Evolutionary conservation across 2,888 invertebrate species (phyloP).

Genomic region (Pristionchus arcanus): DNA sequence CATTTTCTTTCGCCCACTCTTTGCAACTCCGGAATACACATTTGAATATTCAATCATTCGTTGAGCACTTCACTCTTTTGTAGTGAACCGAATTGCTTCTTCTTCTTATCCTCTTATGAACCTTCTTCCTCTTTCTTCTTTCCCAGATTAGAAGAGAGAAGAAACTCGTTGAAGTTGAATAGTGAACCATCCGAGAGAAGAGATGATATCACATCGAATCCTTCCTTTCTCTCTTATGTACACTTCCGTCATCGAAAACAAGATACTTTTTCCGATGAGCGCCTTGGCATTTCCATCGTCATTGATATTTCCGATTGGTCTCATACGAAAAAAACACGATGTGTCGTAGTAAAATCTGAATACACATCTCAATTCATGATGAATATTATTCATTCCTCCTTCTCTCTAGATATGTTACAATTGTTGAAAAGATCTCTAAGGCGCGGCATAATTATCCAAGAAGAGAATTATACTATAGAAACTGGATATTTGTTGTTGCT

Average conservation of each 20-base stretch:
- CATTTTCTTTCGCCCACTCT: neutral
- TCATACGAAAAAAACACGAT: neutral
- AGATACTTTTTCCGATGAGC: neutral
- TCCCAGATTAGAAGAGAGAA: neutral
- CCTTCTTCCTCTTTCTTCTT: neutral
- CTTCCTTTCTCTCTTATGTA: neutral
- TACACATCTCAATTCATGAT: too few species aligned
- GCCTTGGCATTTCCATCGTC: neutral
- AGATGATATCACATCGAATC: neutral
- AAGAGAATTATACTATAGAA: too few species aligned
- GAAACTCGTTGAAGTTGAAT: neutral
- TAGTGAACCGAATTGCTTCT: neutral
- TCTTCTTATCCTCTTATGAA: neutral
- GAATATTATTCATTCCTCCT: too few species aligned
- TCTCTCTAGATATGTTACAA: too few species aligned
- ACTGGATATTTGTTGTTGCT: neutral
- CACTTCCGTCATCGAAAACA: neutral
- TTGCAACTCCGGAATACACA: neutral
- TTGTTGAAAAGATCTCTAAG: too few species aligned
- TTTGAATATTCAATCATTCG: neutral
- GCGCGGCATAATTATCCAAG: too few species aligned
- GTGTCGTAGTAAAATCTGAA: too few species aligned
- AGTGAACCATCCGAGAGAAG: constrained; percentile 3
- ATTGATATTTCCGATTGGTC: neutral
- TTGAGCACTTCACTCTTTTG: neutral